These are phyloP conservation scores for Leptinotarsa tumamoca DNA, from an alignment of 2,888 invertebrate species.

Conservation along the genomic window DNA sequence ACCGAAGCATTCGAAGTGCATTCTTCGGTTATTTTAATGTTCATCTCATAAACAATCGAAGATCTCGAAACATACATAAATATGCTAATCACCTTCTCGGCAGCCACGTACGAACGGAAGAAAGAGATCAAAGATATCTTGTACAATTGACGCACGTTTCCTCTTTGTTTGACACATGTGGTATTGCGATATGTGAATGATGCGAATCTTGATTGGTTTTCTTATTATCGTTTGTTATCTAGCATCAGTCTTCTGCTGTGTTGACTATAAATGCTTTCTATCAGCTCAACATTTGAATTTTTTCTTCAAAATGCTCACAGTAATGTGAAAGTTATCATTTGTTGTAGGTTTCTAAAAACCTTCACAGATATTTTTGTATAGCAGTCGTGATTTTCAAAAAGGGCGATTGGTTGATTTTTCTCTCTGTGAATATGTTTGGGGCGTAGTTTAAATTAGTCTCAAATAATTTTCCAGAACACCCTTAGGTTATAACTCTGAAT, in stretches of 20 bases:
- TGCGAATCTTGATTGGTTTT: constrained; percentile 4
- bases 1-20: neutral
- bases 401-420: no score
- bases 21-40: constrained; percentile 3
- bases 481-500: no score
- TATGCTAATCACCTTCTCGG: constrained; percentile 24
- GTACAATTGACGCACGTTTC: constrained; percentile 16
- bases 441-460: no score
- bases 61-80: constrained; percentile 28
- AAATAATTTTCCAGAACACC: no score
- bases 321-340: no score
- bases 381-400: no score
- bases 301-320: neutral
- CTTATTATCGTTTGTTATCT: constrained; percentile 8
- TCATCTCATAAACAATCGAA: constrained; percentile 31
- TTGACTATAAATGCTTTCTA: neutral
- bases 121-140: constrained; percentile 12
- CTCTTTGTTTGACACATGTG: constrained; percentile 3
- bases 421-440: no score
- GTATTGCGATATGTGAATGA: constrained; percentile 1
- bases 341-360: no score
- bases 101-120: constrained; percentile 7
- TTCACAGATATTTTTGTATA: no score
- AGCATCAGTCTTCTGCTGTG: neutral
- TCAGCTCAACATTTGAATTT: neutral